phyloP scores from a whole-genome alignment of 2,888 invertebrate genomes.

The Philonicus albiceps region DNA sequence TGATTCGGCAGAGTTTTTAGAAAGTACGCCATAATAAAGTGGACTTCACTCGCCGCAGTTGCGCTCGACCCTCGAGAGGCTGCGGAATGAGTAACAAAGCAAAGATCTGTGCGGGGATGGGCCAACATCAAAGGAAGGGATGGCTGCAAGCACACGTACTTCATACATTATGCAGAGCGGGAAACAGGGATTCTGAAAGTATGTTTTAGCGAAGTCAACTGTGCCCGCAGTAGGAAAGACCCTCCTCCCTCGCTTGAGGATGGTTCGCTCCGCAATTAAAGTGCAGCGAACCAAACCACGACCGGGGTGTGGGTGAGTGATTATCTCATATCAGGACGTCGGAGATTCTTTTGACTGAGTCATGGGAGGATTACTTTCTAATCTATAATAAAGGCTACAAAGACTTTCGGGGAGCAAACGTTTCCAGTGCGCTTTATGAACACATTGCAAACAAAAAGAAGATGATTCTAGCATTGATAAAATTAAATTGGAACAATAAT shows the following conservation, averaged over 20 bases:
- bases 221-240: not conserved
- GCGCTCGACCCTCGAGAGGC: not conserved
- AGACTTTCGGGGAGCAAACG: too few species aligned
- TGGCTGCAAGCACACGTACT: not conserved
- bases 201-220: slow-evolving; percentile 12
- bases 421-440: too few species aligned
- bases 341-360: too few species aligned
- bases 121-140: not conserved
- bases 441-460: too few species aligned
- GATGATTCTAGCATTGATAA: too few species aligned
- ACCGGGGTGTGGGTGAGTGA: too few species aligned
- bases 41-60: not conserved
- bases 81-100: not conserved
- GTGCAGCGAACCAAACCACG: too few species aligned
- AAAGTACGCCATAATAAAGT: not conserved
- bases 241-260: not conserved
- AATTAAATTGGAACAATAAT: too few species aligned
- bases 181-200: not conserved
- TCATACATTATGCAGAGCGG: not conserved
- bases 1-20: not conserved
- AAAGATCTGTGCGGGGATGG: not conserved
- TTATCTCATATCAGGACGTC: too few species aligned
- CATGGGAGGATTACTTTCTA: too few species aligned
- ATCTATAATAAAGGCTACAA: too few species aligned
- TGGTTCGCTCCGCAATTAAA: not conserved